A percentile compares a stretch with the other conserved stretches of the same genome.
Evolutionary conservation across 2,797 vertebrate species (phyloP).

Genomic region (Eulemur coronatus): DNA sequence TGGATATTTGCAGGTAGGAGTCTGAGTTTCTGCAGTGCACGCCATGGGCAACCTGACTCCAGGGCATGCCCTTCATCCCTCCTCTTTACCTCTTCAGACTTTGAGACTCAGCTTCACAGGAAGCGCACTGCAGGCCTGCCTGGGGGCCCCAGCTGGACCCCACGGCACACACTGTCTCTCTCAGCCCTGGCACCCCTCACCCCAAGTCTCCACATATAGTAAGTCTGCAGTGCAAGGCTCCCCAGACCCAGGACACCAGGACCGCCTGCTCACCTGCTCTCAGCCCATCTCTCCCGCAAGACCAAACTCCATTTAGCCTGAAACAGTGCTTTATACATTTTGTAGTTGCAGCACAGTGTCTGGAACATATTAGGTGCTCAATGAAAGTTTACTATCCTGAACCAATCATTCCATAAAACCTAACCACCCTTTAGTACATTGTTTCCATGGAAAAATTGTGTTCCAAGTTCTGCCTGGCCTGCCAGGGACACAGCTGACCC

Average conservation of each 20-base stretch:
- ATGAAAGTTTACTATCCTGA: slow-evolving; percentile 75
- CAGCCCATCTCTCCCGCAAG: neutral
- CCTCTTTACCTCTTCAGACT: neutral
- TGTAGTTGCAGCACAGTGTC: neutral
- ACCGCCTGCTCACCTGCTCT: neutral
- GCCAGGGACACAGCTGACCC: neutral
- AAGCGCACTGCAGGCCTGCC: neutral
- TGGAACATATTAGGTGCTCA: slow-evolving; percentile 68
- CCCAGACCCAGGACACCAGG: neutral
- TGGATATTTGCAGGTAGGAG: neutral
- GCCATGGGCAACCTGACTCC: neutral
- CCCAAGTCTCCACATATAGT: neutral
- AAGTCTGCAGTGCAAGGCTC: neutral
- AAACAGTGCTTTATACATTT: neutral
- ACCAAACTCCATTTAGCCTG: neutral
- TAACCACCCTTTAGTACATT: slow-evolving; percentile 56
- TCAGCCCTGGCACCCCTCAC: neutral
- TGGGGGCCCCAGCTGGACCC: neutral
- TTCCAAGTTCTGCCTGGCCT: slow-evolving; percentile 28
- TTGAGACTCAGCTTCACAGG: neutral
- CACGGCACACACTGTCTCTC: neutral
- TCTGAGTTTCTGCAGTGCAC: neutral
- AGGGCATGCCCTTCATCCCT: too few species aligned
- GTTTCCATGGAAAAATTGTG: slow-evolving; percentile 44
- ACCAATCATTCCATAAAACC: slow-evolving; percentile 69